Percentiles rank a stretch among this genome's conserved stretches.
Evolutionary conservation across 2,797 vertebrate genomes (phyloP).

Genomic region (Cryptoblepharus egeriae): DNA sequence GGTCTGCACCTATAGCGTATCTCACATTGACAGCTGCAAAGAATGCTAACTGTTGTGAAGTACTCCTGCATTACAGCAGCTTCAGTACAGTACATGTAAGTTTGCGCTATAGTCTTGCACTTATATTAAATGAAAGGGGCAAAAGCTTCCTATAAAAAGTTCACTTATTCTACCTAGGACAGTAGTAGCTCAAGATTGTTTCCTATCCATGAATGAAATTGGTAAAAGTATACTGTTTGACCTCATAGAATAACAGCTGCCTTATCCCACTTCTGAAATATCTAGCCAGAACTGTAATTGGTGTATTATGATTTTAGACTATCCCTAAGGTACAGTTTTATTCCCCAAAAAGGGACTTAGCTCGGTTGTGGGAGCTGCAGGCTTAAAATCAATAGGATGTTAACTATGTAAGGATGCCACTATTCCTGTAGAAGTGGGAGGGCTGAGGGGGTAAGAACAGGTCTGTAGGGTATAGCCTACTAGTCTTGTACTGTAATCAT

Average conservation of each 20-base stretch:
- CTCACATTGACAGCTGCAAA: background rate
- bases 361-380: background rate
- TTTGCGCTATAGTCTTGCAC: slow-evolving; percentile 1
- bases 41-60: background rate
- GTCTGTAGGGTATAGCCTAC: background rate
- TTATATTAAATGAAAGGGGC: background rate
- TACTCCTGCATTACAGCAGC: background rate
- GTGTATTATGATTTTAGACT: slow-evolving; percentile 1
- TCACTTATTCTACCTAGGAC: slow-evolving; percentile 30
- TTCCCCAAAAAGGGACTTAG: background rate
- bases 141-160: background rate
- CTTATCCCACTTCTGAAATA: slow-evolving; percentile 20
- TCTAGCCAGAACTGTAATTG: slow-evolving; percentile 40
- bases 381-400: background rate
- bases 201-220: background rate
- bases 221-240: background rate
- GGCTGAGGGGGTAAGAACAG: background rate
- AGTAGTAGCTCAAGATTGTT: slow-evolving; percentile 9
- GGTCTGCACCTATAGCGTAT: background rate
- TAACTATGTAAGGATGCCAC: background rate
- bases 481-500: background rate
- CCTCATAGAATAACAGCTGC: background rate
- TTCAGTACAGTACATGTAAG: background rate
- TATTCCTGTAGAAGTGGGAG: background rate
- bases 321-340: background rate